Percentiles rank a stretch among this genome's conserved stretches.
phyloP scores from a whole-genome alignment of 2,888 invertebrate species.

The Cantharis nigra region DNA sequence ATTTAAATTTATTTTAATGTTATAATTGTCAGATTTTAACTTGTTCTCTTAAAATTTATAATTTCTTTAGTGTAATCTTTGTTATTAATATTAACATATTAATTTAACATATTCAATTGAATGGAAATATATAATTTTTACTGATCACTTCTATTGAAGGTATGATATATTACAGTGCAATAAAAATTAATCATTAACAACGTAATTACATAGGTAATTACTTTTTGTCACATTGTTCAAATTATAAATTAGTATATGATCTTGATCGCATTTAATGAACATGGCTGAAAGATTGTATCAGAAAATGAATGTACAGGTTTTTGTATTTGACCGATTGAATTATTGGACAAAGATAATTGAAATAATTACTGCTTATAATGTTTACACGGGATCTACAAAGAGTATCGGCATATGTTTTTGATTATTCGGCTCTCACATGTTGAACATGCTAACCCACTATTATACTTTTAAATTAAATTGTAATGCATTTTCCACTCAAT shows the following conservation, averaged over 20 bases:
- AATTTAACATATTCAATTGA: not conserved
- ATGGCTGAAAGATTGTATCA: slow-evolving; percentile 12
- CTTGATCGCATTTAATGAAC: not conserved
- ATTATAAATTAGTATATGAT: not conserved
- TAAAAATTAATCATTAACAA: not conserved
- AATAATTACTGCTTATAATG: slow-evolving; percentile 35
- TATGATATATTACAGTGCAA: not conserved
- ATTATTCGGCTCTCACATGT: slow-evolving; percentile 35
- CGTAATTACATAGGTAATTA: not conserved
- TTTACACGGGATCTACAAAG: slow-evolving; percentile 33
- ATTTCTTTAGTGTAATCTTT: too few species aligned
- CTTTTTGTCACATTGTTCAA: not conserved
- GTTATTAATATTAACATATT: too few species aligned
- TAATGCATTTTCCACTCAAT: slow-evolving; percentile 35
- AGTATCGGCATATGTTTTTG: slow-evolving; percentile 36
- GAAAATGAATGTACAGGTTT: slow-evolving; percentile 12
- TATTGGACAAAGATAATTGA: slow-evolving; percentile 35
- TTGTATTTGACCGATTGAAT: slow-evolving; percentile 33
- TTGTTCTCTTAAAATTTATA: too few species aligned
- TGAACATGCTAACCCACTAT: slow-evolving; percentile 46
- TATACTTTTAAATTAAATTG: slow-evolving; percentile 47
- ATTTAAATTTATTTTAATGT: too few species aligned
- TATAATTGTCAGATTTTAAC: too few species aligned
- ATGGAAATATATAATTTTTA: not conserved
- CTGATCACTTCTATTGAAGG: not conserved